Percentiles rank a stretch among this genome's conserved stretches.
Evolutionary conservation across 2,888 invertebrate genomes (phyloP).

Genomic region (Cataglyphis altisquamis): DNA sequence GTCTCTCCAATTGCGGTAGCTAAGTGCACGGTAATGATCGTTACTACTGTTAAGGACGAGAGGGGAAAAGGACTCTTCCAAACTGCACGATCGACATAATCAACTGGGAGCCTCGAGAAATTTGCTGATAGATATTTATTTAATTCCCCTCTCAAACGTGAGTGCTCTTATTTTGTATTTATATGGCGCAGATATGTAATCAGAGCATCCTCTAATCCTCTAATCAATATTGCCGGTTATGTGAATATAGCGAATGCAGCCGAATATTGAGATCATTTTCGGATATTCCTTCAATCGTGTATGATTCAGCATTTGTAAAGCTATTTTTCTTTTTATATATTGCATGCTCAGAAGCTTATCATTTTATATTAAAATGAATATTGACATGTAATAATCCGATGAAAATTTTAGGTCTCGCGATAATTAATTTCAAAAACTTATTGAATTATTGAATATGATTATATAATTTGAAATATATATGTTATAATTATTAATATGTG

Average conservation of each 20-base stretch:
- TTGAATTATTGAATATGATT: not conserved
- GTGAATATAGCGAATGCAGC: not conserved
- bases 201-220: not conserved
- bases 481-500: not conserved
- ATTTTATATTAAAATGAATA: not conserved
- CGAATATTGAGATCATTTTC: not conserved
- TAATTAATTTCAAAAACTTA: constrained; percentile 1
- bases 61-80: constrained; percentile 44
- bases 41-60: constrained; percentile 71
- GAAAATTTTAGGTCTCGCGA: not conserved
- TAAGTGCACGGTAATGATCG: constrained; percentile 68
- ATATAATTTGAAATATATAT: not conserved
- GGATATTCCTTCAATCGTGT: not conserved
- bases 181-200: not conserved
- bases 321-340: not conserved
- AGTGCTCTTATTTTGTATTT: not conserved
- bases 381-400: not conserved
- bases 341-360: not conserved
- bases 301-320: not conserved
- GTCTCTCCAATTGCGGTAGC: constrained; percentile 38
- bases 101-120: not conserved
- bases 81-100: constrained; percentile 23
- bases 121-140: not conserved
- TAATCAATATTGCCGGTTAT: constrained; percentile 6
- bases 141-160: not conserved